Base-by-base conservation (phyloP, 2,113 vertebrate genomes). In the Uria lomvia region DNA sequence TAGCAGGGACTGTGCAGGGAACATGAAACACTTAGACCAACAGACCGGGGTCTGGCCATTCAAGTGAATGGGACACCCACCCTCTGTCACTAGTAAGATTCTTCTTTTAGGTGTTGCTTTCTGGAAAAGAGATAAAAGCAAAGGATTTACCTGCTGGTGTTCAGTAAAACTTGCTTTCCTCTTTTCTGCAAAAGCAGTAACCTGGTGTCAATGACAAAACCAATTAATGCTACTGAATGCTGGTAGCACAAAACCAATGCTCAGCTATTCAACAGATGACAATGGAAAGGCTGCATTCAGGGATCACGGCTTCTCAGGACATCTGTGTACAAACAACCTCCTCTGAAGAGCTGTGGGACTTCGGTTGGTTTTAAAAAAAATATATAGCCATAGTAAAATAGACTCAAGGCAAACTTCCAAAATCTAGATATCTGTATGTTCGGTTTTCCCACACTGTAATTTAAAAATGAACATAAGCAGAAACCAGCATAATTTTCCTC, bases 401-500 rank as follows among this genome's bases (percentile, higher is more conserved):
- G 40, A 30, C 19, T 65, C 38, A 47, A 58, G 63, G 68, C 43
- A 94, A 47, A 70, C 12, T 80, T 87, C 52, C n/a, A 62, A 70
- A 77, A 81, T 82, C 43, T 24, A 58, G 77, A 11, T 62, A 68
- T 38, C 52, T 72, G 24, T 62, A 19, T 15, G 42, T 60, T 94
- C 56, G 53, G 38, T 67, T 92, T 86, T 88, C 68, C 91, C 59
- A 77, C 40, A 58, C 12, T 75, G 59, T 73, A 86, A 90, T 94
- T 92, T 95, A 53, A 81, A 91, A 79, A 59, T 47, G 49, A 92
- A 52, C 43, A 59, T 18, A 83, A 91, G 43, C 49, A 86, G 76
- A 92, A 95, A 58, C 34, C 30, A 93, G 76, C 19, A 53, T 93
- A 89, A 93, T 96, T 95, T 97, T 73, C 67, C 67, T 96, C 71